Evolutionary conservation across 2,888 invertebrate genomes (phyloP), one percentile per base, ranked within the genome.

Genomic region (Agrotis clavis): DNA sequence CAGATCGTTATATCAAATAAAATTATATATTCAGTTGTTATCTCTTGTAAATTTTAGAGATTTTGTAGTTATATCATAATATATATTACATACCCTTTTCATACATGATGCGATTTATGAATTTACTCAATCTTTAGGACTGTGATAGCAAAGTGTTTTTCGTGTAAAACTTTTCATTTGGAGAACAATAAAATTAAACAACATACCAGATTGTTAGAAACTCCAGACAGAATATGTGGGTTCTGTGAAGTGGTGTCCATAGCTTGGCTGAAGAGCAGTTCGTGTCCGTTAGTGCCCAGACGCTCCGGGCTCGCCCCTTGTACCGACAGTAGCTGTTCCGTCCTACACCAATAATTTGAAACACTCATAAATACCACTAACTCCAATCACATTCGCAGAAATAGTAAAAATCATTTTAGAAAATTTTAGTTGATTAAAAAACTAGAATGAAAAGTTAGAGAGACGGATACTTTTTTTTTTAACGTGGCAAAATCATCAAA

Each of bases 261-360:
- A 6, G 98, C 97, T 90, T 98, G 98, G 59, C 98, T 97, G 85
- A 98, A 96, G 65, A 98, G 94, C 86, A 98, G 96, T 89, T 98
- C 98, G 86, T 97, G 95, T 51, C 97, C 97, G 84, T 97, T 97
- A 86, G 97, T 97, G 74, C 97, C 96, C 86, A 97, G 94, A 74
- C 97, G 96, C 83, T 97, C 97, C 57, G 97, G 97, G 92, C 97
- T 97, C 70, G 96, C 92, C 57, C 94, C 94, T 86, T 94, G 94
- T 71, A 90, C 92, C 72, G 93, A 90, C 79, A 96, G 85, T 67
- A 96, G 92, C 83, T 96, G 96, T 84, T 96, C 96, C 91, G 96
- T 95, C 93, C 96, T 96, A 93, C 89, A 93, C 91, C 94, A 90
- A 89, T 87, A 91, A 87, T 84, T 86, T 85, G 78, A 91, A 91